Base-by-base conservation (phyloP, 2,797 vertebrate species). In the Premnoplex brunnescens region DNA sequence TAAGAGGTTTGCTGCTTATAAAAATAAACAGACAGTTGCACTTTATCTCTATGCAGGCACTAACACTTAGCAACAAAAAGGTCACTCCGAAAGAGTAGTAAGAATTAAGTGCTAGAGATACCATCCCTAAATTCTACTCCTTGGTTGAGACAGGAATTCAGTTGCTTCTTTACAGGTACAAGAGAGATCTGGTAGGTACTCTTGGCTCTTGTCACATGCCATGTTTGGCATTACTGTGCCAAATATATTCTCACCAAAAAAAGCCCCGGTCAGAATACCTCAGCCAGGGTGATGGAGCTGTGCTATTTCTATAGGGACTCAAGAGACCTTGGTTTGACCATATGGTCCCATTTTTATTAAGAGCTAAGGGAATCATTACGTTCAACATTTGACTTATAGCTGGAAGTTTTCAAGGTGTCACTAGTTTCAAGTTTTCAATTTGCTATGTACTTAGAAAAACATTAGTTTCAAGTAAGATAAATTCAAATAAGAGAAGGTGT, bases 1-100 rank as follows among this genome's bases (percentile, higher is more conserved):
- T 95, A 96, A 96, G 88, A 96, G 91, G 84, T 89, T 96, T 96
- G 80, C n/a, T 58, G 68, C 84, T 89, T 88, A 75, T 62, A 96
- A 96, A 95, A 96, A 95, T 85, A 95, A 93, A 87, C 59, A 37
- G n/a, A 46, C 75, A 68, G 87, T 48, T 73, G 49, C 39, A 78
- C 76, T 85, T 90, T 7, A 78, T 58, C 39, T 84, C 52, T 63
- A 2, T 11, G 30, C 1, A 4, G 36, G 23, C 49, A 79, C 49
- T 63, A 87, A 81, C 41, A 80, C 20, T 21, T 67, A 73, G 74
- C 13, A 66, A 58, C 16, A 71, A 15, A 84, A 75, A 66, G 34
- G 34, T 77, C 32, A 67, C 8, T 71, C 49, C 28, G 75, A 88
- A 68, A 26, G 14, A 41, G 14, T 6, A 54, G 24, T 3, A 80